These are phyloP conservation scores for Papilio helenus DNA, from an alignment of 1,140 invertebrate genomes.

Conservation along the genomic window DNA sequence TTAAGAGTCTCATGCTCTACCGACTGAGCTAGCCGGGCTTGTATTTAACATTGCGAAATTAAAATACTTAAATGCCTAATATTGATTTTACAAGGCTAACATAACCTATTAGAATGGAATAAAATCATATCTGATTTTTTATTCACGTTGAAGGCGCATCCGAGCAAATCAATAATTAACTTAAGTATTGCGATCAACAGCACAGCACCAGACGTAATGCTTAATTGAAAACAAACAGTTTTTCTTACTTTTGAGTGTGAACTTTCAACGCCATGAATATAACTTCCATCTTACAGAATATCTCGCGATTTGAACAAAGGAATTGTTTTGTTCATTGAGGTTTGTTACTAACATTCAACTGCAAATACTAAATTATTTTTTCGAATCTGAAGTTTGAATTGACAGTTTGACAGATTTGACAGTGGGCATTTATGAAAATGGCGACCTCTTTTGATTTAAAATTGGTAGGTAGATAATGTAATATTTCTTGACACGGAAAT, in stretches of 20 bases:
- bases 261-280: too few species aligned
- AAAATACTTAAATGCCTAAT: constrained; percentile 18
- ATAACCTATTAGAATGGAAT: background rate
- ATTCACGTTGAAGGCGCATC: background rate
- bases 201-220: background rate
- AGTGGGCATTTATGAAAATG: background rate
- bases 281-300: background rate
- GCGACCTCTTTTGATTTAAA: background rate
- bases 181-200: too few species aligned
- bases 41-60: constrained; percentile 1
- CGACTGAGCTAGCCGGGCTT: constrained; percentile 82
- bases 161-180: background rate
- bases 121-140: background rate
- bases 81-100: background rate
- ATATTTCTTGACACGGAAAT: background rate
- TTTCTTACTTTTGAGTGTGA: too few species aligned
- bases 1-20: constrained; percentile 11
- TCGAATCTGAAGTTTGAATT: background rate
- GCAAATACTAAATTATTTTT: background rate
- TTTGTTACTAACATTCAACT: background rate
- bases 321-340: background rate
- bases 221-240: too few species aligned
- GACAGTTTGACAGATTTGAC: background rate
- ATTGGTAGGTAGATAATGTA: background rate
- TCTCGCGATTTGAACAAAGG: background rate